These are phyloP conservation scores for Luidia sarsii DNA, from an alignment of 53 echinoderm and acorn worm genomes.

Conservation along the genomic window DNA sequence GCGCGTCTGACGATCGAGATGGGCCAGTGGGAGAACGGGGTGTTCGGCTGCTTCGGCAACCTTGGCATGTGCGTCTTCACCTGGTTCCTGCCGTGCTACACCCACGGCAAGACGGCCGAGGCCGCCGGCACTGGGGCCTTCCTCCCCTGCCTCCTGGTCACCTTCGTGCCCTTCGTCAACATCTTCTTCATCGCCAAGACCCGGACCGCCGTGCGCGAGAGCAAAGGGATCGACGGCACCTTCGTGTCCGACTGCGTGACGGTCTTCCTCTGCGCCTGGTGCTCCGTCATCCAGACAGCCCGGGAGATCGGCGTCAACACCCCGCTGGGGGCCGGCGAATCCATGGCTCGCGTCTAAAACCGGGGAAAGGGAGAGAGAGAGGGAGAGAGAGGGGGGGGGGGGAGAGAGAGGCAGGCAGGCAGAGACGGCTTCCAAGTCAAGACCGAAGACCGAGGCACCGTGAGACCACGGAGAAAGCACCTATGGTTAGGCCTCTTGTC, in stretches of 20 bases:
- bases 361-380: no score
- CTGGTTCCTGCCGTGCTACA: constrained; percentile 85
- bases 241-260: constrained; percentile 64
- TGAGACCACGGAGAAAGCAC: no score
- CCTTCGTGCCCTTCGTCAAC: constrained; percentile 72
- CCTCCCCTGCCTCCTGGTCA: constrained; percentile 6
- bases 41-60: constrained; percentile 90
- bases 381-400: no score
- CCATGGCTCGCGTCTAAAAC: constrained; percentile 78
- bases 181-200: constrained; percentile 69
- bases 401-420: no score
- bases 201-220: constrained; percentile 79
- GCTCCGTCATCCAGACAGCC: constrained; percentile 75
- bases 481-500: no score
- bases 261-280: constrained; percentile 71
- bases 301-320: constrained; percentile 76
- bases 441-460: no score
- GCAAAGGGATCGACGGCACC: constrained; percentile 84
- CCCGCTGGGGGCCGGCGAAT: constrained; percentile 82
- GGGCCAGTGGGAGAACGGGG: constrained; percentile 84
- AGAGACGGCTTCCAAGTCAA: no score
- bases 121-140: constrained; percentile 24
- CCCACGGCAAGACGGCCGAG: constrained; percentile 83
- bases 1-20: no score
- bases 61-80: constrained; percentile 85